phyloP scores from a whole-genome alignment of 2,113 vertebrate species.

The Triplophysa tibetana region DNA sequence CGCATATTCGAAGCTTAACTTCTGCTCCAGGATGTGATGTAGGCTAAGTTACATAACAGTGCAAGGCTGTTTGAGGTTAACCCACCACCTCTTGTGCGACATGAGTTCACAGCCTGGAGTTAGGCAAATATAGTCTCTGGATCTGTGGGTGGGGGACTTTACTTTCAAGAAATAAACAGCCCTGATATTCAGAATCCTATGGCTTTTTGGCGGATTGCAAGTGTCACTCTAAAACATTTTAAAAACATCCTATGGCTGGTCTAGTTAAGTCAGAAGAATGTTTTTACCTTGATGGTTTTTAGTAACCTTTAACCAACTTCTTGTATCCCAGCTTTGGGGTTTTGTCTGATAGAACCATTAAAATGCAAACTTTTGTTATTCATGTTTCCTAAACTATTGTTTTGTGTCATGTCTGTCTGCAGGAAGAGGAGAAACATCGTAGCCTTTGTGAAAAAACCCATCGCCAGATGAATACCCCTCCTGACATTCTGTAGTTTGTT shows the following conservation, averaged over 20 bases:
- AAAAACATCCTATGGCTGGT: too few relatives aligned
- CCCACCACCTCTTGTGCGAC: not conserved
- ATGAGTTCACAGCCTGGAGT: not conserved
- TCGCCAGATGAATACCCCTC: not conserved
- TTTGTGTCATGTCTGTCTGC: slow-evolving; percentile 11
- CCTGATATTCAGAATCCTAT: too few relatives aligned
- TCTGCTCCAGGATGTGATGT: slow-evolving; percentile 8
- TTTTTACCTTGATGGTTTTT: not conserved
- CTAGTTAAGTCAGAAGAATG: too few relatives aligned
- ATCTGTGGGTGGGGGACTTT: not conserved
- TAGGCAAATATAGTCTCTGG: not conserved
- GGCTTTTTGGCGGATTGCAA: too few relatives aligned
- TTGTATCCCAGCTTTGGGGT: too few relatives aligned
- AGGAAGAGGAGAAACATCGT: slow-evolving; percentile 5
- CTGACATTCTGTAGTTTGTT: slow-evolving; percentile 25
- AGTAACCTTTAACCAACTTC: not conserved
- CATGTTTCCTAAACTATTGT: not conserved
- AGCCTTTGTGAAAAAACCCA: not conserved
- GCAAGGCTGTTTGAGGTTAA: not conserved
- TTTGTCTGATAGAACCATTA: too few relatives aligned
- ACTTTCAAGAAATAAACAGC: not conserved
- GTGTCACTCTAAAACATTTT: not conserved
- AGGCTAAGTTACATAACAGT: not conserved
- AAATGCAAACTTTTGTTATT: not conserved
- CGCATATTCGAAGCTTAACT: slow-evolving; percentile 9